Conservation (phyloP, 2,113 vertebrate genomes). For the Perca flavescens region DNA sequence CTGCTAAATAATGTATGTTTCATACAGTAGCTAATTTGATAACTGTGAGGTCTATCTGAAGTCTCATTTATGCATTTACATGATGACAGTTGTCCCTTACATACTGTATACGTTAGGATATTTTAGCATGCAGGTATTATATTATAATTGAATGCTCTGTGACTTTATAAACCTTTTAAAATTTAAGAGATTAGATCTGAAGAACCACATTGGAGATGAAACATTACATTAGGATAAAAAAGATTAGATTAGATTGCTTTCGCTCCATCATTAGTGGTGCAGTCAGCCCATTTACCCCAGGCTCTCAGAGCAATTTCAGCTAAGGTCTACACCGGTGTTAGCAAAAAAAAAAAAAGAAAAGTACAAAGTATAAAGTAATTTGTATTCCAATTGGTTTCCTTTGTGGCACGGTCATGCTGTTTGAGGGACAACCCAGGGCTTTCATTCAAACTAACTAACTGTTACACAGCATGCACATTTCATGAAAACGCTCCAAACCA, state of each 20-base stretch:
- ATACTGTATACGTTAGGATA: background rate
- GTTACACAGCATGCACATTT: background rate
- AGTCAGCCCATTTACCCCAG: conserved; percentile 12
- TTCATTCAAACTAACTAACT: background rate
- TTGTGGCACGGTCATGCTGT: conserved; percentile 8
- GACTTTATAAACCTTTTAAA: background rate
- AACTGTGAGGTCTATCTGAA: background rate
- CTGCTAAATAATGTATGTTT: background rate
- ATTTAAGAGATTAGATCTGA: background rate
- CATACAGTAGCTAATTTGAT: background rate
- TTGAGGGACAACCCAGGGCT: background rate
- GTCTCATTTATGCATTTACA: background rate
- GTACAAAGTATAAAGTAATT: conserved; percentile 22
- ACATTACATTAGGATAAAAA: background rate
- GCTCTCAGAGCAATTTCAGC: conserved; percentile 43
- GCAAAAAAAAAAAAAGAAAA: conserved; percentile 54
- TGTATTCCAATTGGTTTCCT: conserved; percentile 44
- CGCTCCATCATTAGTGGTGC: conserved; percentile 28
- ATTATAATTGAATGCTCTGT: background rate
- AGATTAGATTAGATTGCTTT: conserved; percentile 7
- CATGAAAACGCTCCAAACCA: background rate
- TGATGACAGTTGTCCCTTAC: background rate
- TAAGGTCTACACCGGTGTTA: conserved; percentile 43
- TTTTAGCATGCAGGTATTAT: background rate
- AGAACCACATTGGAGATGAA: background rate